These are phyloP conservation scores for Callipepla californica DNA, from an alignment of 2,113 vertebrate species.

Conservation along the genomic window DNA sequence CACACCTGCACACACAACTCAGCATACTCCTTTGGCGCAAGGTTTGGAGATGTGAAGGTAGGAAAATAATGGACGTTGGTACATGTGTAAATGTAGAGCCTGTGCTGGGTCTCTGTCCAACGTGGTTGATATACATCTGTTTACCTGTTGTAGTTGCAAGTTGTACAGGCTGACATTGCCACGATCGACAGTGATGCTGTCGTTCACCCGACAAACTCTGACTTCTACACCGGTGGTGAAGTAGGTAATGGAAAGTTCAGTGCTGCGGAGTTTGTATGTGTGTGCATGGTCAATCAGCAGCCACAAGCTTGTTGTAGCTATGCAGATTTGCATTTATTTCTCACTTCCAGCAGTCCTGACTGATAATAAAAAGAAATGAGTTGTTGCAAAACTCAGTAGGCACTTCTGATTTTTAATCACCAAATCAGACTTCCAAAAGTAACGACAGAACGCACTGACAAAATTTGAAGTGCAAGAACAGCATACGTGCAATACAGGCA, in stretches of 20 bases:
- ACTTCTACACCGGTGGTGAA: conserved; percentile 98
- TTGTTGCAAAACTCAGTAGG: not conserved
- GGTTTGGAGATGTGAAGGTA: conserved; percentile 81
- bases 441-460: not conserved
- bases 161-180: conserved; percentile 99
- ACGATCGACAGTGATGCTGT: conserved; percentile 98
- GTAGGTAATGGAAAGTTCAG: conserved; percentile 96
- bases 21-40: conserved; percentile 77
- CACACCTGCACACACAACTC: conserved; percentile 79
- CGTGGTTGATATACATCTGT: conserved; percentile 92
- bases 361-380: not conserved
- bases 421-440: not conserved
- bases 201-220: conserved; percentile 99
- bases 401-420: not conserved
- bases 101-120: conserved; percentile 84
- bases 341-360: conserved; percentile 83
- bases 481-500: not conserved
- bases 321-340: conserved; percentile 83
- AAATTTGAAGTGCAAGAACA: not conserved
- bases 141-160: conserved; percentile 99
- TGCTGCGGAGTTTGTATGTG: conserved; percentile 84
- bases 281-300: conserved; percentile 84
- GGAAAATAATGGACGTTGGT: conserved; percentile 81
- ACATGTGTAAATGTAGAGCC: conserved; percentile 84
- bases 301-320: conserved; percentile 83